Base-by-base conservation (phyloP, 2,797 vertebrate genomes). In the Dendrocincla tyrannina region DNA sequence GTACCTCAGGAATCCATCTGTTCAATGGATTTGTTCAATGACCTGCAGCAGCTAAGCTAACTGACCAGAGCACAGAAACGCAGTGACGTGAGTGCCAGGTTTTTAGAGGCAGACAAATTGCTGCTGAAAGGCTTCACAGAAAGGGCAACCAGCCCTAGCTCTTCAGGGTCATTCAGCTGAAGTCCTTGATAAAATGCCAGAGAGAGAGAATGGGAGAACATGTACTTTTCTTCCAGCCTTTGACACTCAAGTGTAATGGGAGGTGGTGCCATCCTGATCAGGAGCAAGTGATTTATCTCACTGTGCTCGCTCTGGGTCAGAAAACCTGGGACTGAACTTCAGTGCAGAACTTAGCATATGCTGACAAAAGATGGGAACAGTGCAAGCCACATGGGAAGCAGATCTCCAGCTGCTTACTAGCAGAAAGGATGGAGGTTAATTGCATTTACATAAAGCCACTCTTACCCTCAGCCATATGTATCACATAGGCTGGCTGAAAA, bases 21-120 rank as follows among this genome's bases (percentile, higher is more conserved):
- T 79, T 74, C 78, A 70, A 19, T 69, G 35, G 56, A 79, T 76
- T 92, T 85, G n/a, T 70, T 91, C 81, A 92, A 16, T 77, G 81
- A 79, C 91, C 84, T 89, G 52, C 46, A 91, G 60, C 82, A 92
- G 75, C 68, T 63, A 49, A 82, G 55, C 73, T 87, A 90, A 92
- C 78, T 77, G 81, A 83, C 86, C 78, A 70, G 41, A 73, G 64
- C 28, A 70, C 1, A 32, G 9, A 75, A 89, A 68, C 9, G 14
- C 23, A 74, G 41, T 62, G 88, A 64, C 1, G 3, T 27, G 56
- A 47, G 15, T 80, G 49, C 30, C 30, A 47, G 17, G 37, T 80
- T 89, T 93, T 80, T 35, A 83, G 53, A 83, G 46, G 27, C 35
- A 64, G 64, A 60, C 15, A 87, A 85, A 70, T 77, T 7, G 18